Conservation (phyloP, 2,113 vertebrate species). For the Gila orcuttii region DNA sequence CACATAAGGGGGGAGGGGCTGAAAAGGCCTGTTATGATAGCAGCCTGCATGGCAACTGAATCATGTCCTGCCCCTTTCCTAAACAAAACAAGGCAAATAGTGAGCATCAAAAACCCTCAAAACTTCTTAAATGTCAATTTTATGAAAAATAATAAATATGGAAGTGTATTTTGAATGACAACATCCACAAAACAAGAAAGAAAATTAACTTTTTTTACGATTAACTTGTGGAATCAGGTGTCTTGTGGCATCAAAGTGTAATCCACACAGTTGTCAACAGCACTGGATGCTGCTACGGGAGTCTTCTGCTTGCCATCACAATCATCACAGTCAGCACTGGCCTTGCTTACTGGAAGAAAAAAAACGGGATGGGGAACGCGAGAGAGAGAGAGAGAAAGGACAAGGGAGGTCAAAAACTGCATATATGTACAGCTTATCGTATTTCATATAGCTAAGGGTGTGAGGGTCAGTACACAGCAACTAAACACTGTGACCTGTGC, state of each 20-base stretch:
- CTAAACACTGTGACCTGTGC: conserved; percentile 30
- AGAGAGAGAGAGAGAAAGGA: conserved; percentile 13
- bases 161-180: not conserved
- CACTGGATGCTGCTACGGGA: conserved; percentile 27
- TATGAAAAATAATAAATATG: not conserved
- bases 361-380: not conserved
- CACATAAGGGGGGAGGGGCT: conserved; percentile 79
- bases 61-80: conserved; percentile 81
- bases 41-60: conserved; percentile 83
- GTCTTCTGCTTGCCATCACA: conserved; percentile 42
- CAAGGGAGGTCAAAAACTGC: conserved; percentile 35
- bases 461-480: conserved; percentile 13
- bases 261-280: conserved; percentile 27
- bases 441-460: conserved; percentile 41
- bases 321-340: conserved; percentile 37
- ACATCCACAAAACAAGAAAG: conserved; percentile 20
- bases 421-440: conserved; percentile 30
- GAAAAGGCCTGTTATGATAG: conserved; percentile 81
- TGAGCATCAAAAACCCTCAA: conserved; percentile 62
- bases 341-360: conserved; percentile 13
- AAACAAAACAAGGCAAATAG: conserved; percentile 64
- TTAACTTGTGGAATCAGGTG: conserved; percentile 35
- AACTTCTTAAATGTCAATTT: not conserved
- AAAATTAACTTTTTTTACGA: conserved; percentile 22
- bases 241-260: conserved; percentile 39